Percentiles rank a stretch among this genome's conserved stretches.
Evolutionary conservation across 2,113 vertebrate genomes (phyloP).

Genomic region (Vombatus ursinus): DNA sequence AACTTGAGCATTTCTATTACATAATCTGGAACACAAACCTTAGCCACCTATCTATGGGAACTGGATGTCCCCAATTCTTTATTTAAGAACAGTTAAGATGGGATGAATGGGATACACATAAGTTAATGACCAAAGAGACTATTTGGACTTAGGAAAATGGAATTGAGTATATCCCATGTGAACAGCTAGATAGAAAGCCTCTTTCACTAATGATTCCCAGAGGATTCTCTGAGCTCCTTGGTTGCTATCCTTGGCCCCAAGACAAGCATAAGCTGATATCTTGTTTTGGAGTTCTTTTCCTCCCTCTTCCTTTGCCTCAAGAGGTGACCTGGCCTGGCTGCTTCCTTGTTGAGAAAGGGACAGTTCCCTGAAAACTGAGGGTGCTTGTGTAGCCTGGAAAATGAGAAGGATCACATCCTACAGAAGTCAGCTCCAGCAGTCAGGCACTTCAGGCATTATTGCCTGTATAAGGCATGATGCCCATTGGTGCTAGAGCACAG

Average conservation of each 20-base stretch:
- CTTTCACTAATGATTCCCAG: background rate
- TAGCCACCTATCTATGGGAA: background rate
- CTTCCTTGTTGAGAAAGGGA: background rate
- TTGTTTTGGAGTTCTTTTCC: background rate
- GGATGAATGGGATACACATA: background rate
- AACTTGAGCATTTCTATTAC: background rate
- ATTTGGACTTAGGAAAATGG: background rate
- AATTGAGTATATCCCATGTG: background rate
- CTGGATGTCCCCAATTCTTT: background rate
- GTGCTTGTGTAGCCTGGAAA: too few relatives aligned
- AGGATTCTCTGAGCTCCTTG: background rate
- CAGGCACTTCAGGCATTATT: background rate
- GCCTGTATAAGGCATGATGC: background rate
- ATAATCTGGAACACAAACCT: background rate
- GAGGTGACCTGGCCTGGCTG: background rate
- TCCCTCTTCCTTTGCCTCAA: background rate
- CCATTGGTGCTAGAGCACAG: background rate
- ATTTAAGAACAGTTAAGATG: background rate
- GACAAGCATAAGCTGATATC: background rate
- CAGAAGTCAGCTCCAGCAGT: background rate
- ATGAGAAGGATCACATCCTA: background rate
- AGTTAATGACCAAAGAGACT: background rate
- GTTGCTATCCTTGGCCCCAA: background rate
- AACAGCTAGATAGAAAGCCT: background rate
- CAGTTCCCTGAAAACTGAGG: constrained; percentile 12